Conservation (phyloP, 2,888 invertebrate genomes). For the Crossocerus cetratus region DNA sequence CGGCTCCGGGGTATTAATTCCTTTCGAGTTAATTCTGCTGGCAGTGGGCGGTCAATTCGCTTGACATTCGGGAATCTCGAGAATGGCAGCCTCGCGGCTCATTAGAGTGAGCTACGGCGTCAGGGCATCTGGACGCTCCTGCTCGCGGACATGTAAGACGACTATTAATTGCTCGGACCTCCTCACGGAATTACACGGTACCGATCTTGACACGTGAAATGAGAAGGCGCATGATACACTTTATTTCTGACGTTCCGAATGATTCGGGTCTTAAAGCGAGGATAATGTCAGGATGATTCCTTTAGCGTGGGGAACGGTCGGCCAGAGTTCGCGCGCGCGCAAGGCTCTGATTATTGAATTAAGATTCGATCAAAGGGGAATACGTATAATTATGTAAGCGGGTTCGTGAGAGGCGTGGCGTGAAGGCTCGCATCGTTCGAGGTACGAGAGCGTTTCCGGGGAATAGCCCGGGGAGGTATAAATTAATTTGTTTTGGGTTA, state of each 20-base stretch:
- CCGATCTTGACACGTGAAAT: too few relatives aligned
- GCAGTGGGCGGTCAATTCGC: background rate
- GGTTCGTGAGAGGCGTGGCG: slow-evolving; percentile 39
- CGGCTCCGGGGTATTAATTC: slow-evolving; percentile 33
- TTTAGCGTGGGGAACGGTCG: background rate
- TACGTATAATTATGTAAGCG: slow-evolving; percentile 49
- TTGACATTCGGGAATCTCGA: slow-evolving; percentile 29
- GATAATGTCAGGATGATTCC: too few relatives aligned
- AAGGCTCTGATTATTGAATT: slow-evolving; percentile 40
- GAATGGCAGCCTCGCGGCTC: slow-evolving; percentile 13
- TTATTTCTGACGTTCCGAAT: too few relatives aligned
- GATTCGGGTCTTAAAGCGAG: too few relatives aligned
- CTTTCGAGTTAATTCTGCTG: slow-evolving; percentile 20
- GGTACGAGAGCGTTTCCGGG: slow-evolving; percentile 34
- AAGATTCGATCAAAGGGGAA: slow-evolving; percentile 35
- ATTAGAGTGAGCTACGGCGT: background rate
- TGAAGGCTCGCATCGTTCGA: slow-evolving; percentile 21
- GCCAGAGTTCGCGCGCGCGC: background rate
- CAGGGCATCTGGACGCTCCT: background rate
- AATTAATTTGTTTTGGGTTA: slow-evolving; percentile 58
- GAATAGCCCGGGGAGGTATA: slow-evolving; percentile 32
- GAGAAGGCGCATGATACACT: too few relatives aligned
- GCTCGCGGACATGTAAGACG: slow-evolving; percentile 3
- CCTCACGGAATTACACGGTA: too few relatives aligned
- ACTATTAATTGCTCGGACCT: background rate